Evolutionary conservation across 2,888 invertebrate genomes (phyloP), one percentile per base, ranked within the genome.

Genomic region (Luperina testacea): DNA sequence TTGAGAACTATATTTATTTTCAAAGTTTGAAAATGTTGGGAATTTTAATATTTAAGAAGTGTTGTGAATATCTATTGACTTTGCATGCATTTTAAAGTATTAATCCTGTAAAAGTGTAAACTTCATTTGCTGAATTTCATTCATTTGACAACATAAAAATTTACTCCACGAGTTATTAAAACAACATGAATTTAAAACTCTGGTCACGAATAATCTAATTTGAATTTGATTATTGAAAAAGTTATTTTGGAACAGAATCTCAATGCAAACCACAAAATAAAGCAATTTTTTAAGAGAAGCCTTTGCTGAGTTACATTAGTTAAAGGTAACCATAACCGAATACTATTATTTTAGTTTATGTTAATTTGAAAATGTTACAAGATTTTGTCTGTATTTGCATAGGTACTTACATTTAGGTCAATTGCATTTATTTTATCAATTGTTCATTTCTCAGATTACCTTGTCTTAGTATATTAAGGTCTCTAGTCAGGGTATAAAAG

Each of bases 1-100:
- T 70, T 77, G 70, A 45, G 71, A 53, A 38, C 27, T 38, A 27
- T 20, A 75, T 86, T 45, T 11, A 45, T 45, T 45, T 86, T 75
- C 63, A 27, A 48, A 59, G 45, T 15, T 59, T 15, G 51, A 75
- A 70, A 73, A 68, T 78, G 27, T 24, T 77, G n/a, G 57, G 75
- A 70, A 80, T 81, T 69, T 69, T 5, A 64, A 72, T 59, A 65
- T 15, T 15, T 45, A 61, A 63, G 9, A 59, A 42, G n/a, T 65
- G 17, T 24, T n/a, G 9, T n/a, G 57, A 57, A 9, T 48, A 61
- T 70, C 3, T 59, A 5, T 32, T 20, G n/a, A 45, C 51, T 63
- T 61, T n/a, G 17, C 20, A 59, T n/a, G 17, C 24, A 6, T 45
- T 53, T 24, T 51, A 8, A 7, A 2, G 5, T 51, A 27, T 38